Evolutionary conservation across 2,888 invertebrate genomes (phyloP), one percentile per base, ranked within the genome.

Genomic region (Pachymerium ferrugineum): DNA sequence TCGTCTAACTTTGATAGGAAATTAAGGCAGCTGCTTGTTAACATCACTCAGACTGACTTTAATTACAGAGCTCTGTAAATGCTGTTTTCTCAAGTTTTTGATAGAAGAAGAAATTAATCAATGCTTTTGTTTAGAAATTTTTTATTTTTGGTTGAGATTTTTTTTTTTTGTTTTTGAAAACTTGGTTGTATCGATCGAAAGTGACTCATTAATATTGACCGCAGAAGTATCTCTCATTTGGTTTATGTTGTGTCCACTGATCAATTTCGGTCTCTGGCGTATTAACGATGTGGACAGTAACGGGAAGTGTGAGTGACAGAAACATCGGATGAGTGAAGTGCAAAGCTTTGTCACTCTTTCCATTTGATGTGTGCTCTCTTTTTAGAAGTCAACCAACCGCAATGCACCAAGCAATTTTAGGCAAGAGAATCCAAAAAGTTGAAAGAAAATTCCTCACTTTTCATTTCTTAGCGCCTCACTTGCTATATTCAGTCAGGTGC

Each of bases 311-410:
- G 47, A 47, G 47, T 47, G 47, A 47, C 47, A 47, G 47, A 47
- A 47, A 47, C 47, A 47, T 47, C 22, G 47, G 47, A 47, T 47
- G 47, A 47, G 47, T 47, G 47, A 47, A 47, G 47, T 47, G 47
- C 47, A 47, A 47, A 47, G 47, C 47, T 47, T 47, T 47, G 47
- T 47, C 47, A 47, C 47, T 47, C 47, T 47, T 47, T 47, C 47
- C 47, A 47, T 47, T 19, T 47, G 47, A 47, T 47, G 47, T 47
- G 47, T 47, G 47, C 47, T 47, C 47, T 47, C 47, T 47, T 47
- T 47, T 47, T 47, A 47, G 47, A 47, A 47, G 19, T 47, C 47
- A 47, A 47, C 47, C 47, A 47, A 47, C 47, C 47, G 47, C 47
- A 47, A 47, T 47, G 47, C 47, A 47, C 47, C 47, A 47, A 19